Evolutionary conservation across 2,888 invertebrate genomes (phyloP).

Genomic region (Leuctra nigra): DNA sequence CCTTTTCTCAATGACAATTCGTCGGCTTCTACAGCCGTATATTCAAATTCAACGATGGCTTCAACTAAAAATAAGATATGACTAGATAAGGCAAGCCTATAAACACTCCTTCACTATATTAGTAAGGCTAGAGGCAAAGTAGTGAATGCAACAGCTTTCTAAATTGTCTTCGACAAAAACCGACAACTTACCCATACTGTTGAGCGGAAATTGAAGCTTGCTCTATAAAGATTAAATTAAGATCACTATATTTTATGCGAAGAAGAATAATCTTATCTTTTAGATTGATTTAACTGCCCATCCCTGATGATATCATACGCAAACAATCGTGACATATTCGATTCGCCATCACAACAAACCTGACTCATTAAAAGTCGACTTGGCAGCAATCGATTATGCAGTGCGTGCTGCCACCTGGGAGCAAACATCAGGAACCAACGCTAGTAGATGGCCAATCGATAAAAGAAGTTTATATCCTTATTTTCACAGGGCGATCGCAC

Average conservation of each 20-base stretch:
- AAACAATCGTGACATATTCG: constrained; percentile 26
- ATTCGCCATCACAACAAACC: constrained; percentile 17
- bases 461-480: too few species aligned
- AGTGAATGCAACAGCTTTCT: not conserved
- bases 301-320: constrained; percentile 30
- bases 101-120: not conserved
- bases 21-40: constrained; percentile 76
- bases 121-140: not conserved
- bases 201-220: not conserved
- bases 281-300: constrained; percentile 21
- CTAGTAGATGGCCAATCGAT: too few species aligned
- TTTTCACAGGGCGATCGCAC: too few species aligned
- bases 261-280: constrained; percentile 8
- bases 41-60: constrained; percentile 81
- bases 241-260: not conserved
- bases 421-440: too few species aligned
- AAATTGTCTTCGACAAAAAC: not conserved
- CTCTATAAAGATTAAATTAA: not conserved
- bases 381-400: too few species aligned
- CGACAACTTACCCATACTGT: constrained; percentile 23
- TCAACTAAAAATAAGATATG: constrained; percentile 49
- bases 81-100: not conserved
- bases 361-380: not conserved
- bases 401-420: too few species aligned
- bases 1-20: constrained; percentile 79